phyloP scores from a whole-genome alignment of 2,888 invertebrate species.

The Embidobia sp. region DNA sequence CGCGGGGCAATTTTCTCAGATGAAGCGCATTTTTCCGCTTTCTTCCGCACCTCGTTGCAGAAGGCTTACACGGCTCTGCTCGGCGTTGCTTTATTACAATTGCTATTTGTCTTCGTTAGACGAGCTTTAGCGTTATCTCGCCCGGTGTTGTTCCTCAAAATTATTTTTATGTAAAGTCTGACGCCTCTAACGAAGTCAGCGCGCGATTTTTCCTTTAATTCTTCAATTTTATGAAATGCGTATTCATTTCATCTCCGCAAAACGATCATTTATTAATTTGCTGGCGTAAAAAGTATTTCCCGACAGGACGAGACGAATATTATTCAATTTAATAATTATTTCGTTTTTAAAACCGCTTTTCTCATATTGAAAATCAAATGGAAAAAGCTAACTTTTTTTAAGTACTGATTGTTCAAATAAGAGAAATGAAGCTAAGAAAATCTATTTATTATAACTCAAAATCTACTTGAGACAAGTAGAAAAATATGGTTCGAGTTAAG shows the following conservation, averaged over 20 bases:
- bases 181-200: constrained; percentile 7
- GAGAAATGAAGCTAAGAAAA: too few relatives aligned
- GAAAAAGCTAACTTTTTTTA: too few relatives aligned
- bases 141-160: constrained; percentile 41
- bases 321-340: too few relatives aligned
- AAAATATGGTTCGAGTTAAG: too few relatives aligned
- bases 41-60: constrained; percentile 51
- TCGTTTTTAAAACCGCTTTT: background rate
- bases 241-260: constrained; percentile 5
- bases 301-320: background rate
- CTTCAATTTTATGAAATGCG: constrained; percentile 31
- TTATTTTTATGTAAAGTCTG: constrained; percentile 52
- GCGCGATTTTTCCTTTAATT: constrained; percentile 2
- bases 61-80: constrained; percentile 59
- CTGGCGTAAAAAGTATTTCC: background rate
- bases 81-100: constrained; percentile 58
- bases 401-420: too few relatives aligned
- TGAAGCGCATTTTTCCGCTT: constrained; percentile 64
- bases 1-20: constrained; percentile 55
- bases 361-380: too few relatives aligned
- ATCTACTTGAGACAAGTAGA: too few relatives aligned
- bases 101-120: constrained; percentile 68
- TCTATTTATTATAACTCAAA: too few relatives aligned
- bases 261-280: constrained; percentile 25
- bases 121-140: constrained; percentile 42